Base-by-base conservation (phyloP, 1,140 invertebrate species). In the Heliconius hermathena region DNA sequence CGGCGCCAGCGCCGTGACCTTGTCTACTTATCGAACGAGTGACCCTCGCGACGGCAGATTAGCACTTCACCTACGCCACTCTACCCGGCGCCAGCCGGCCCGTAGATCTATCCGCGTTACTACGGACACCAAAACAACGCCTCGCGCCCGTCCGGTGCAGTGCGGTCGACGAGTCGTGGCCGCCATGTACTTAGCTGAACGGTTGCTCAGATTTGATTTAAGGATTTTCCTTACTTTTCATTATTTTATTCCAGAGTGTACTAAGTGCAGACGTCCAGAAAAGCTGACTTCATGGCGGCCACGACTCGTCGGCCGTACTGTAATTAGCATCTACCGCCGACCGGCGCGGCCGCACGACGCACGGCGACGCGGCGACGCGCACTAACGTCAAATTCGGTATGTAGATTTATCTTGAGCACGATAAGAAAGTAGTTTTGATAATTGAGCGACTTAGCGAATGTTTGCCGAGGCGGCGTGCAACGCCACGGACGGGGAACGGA, bases 1-100 rank as follows among this genome's bases (percentile, higher is more conserved):
- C 88, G 91, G 93, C 91, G 91, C 91, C 93, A 87, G 89, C 93
- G 91, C 85, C 91, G 87, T 91, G 92, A 94, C 92, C 92, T 93
- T 93, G 92, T 90, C 89, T 91, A 88, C 84, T 92, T 92, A 91
- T 92, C 90, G 82, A 87, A 80, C 87, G 90, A 85, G 75, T 91
- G 91, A 90, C 92, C 92, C 91, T 90, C 90, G 81, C 84, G 52
- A 71, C 85, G 81, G 78, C 83, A 91, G 90, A 90, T 91, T 92
- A 92, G 87, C 73, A 83, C 85, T 87, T 87, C 82, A 83, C 85
- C 84, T 84, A 82, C 87, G 84, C 71, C 49, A 18, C 49, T 52
- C 16, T 16, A 78, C 81, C 46, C 49, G 70, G 49, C 76, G 76
- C 46, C 33, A 60, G 26, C 11, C 66, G 66, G 22, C 26, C 22